Evolutionary conservation across 2,888 invertebrate species (phyloP).

Genomic region (Eutolmus rufibarbis): DNA sequence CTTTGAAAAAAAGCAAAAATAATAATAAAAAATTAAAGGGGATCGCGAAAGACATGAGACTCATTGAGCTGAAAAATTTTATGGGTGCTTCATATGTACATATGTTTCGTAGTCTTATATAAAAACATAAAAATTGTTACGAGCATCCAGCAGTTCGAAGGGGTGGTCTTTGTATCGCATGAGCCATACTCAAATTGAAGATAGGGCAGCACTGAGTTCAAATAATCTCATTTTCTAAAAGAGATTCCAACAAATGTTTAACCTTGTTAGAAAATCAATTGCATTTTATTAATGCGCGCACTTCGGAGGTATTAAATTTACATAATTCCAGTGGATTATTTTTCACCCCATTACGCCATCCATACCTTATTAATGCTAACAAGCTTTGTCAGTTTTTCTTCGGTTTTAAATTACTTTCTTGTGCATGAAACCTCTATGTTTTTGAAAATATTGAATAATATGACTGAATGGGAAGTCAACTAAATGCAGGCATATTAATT

Average conservation of each 20-base stretch:
- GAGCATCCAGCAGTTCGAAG: neutral
- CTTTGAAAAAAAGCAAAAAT: neutral
- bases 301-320: neutral
- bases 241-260: neutral
- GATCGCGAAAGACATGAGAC: neutral
- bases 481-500: neutral
- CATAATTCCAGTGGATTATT: slow-evolving; percentile 14
- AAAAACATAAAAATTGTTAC: neutral
- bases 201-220: neutral
- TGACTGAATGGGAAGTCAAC: neutral
- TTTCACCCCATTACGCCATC: neutral
- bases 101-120: neutral
- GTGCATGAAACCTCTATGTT: neutral
- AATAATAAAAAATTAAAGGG: neutral
- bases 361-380: neutral
- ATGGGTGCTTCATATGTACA: neutral
- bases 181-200: neutral
- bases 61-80: neutral
- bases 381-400: neutral
- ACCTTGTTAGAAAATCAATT: neutral
- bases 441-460: slow-evolving; percentile 18
- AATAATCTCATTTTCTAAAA: neutral
- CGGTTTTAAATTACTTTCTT: neutral
- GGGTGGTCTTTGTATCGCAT: neutral
- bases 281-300: neutral